These are phyloP conservation scores for Alces alces DNA, from an alignment of 2,113 vertebrate species.

Conservation along the genomic window DNA sequence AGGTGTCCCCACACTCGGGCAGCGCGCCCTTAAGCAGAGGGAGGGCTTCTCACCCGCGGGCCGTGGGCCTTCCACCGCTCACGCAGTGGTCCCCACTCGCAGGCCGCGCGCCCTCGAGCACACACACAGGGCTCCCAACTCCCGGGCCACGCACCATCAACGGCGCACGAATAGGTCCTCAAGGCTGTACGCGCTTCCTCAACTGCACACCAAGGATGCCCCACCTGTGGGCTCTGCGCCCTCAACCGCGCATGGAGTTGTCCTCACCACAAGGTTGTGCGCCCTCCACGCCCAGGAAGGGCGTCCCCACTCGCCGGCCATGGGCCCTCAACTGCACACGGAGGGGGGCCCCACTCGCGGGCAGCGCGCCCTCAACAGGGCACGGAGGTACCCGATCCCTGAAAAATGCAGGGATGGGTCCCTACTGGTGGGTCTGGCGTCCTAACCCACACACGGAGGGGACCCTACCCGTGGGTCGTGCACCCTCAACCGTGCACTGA, in stretches of 20 bases:
- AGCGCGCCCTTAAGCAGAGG: neutral
- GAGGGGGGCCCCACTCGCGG: neutral
- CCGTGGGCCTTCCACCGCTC: neutral
- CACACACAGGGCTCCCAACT: neutral
- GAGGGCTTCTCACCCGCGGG: neutral
- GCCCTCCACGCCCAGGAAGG: neutral
- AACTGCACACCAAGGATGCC: neutral
- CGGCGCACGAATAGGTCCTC: fast-evolving
- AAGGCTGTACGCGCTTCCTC: neutral
- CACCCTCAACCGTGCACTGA: neutral
- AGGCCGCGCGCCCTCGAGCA: neutral
- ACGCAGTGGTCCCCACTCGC: neutral
- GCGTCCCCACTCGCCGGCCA: neutral
- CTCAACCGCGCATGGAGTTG: fast-evolving
- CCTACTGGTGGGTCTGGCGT: neutral
- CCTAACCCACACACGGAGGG: neutral
- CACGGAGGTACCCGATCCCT: neutral
- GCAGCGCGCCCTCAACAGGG: neutral
- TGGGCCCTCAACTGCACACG: neutral
- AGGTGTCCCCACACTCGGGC: neutral
- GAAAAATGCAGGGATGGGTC: neutral
- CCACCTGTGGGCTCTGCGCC: neutral
- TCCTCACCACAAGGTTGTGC: neutral
- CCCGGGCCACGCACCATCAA: neutral
- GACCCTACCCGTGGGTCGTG: neutral